phyloP scores from a whole-genome alignment of 1,140 invertebrate genomes.

The Aphaenogaster floridana region DNA sequence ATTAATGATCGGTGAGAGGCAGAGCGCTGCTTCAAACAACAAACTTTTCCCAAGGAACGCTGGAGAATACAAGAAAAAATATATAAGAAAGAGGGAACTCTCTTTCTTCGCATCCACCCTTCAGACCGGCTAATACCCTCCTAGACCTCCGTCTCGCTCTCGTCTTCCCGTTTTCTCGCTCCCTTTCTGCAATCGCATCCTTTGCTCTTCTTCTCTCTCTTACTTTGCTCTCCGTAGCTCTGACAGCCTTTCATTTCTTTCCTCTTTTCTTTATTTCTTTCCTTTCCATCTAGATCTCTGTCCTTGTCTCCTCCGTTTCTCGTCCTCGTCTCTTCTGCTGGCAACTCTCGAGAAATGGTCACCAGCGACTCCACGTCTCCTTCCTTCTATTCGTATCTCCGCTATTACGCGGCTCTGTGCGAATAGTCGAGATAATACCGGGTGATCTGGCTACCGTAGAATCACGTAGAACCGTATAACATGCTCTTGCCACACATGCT shows the following conservation, averaged over 20 bases:
- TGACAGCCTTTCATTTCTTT: slow-evolving; percentile 78
- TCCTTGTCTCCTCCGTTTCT: slow-evolving; percentile 54
- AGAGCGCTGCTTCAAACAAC: slow-evolving; percentile 89
- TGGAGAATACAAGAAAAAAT: slow-evolving; percentile 87
- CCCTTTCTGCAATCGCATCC: slow-evolving; percentile 54
- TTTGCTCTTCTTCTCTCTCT: slow-evolving; percentile 34
- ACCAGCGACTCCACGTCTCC: slow-evolving; percentile 67
- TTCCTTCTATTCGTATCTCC: slow-evolving; percentile 58
- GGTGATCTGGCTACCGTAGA: slow-evolving; percentile 28
- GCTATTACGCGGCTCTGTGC: slow-evolving; percentile 24
- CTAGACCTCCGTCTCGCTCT: slow-evolving; percentile 75
- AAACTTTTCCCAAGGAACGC: slow-evolving; percentile 89
- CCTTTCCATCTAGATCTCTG: slow-evolving; percentile 46
- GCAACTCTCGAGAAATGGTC: slow-evolving; percentile 58
- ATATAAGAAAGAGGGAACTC: slow-evolving; percentile 88
- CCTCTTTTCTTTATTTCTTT: slow-evolving; percentile 70
- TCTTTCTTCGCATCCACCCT: slow-evolving; percentile 87
- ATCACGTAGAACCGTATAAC: slow-evolving; percentile 40
- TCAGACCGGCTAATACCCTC: slow-evolving; percentile 85
- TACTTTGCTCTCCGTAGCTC: slow-evolving; percentile 54
- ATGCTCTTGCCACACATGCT: not conserved
- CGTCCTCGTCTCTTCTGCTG: slow-evolving; percentile 53
- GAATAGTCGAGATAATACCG: slow-evolving; percentile 52
- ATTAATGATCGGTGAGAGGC: slow-evolving; percentile 88
- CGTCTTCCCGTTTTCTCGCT: slow-evolving; percentile 55